Conservation (phyloP, 2,113 vertebrate species). For the Catagonus wagneri region DNA sequence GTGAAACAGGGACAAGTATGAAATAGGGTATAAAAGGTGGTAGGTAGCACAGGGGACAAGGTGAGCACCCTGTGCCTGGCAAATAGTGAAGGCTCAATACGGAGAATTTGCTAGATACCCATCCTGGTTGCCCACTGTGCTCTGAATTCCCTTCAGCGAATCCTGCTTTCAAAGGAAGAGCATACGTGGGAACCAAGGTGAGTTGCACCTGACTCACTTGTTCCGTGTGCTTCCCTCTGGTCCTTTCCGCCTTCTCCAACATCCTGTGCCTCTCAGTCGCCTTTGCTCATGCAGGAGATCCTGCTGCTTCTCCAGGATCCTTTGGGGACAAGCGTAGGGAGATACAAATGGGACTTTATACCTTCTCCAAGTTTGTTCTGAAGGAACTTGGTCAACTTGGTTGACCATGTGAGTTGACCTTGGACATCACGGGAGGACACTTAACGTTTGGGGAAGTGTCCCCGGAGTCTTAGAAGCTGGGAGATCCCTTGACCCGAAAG, state of each 20-base stretch:
- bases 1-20: neutral
- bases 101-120: fast-evolving
- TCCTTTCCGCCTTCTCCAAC: neutral
- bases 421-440: neutral
- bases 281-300: too few relatives aligned
- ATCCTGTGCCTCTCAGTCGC: fast-evolving
- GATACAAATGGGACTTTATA: too few relatives aligned
- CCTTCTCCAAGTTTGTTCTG: neutral
- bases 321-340: neutral
- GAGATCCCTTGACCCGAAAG: neutral
- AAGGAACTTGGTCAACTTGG: neutral
- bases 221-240: neutral
- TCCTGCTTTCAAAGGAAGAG: neutral
- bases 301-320: neutral
- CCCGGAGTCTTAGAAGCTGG: neutral
- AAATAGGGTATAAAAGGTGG: neutral
- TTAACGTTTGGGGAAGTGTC: neutral
- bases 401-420: neutral
- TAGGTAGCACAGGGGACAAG: neutral
- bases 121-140: fast-evolving
- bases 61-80: neutral
- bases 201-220: neutral
- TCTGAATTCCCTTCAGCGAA: neutral
- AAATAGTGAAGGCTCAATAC: neutral
- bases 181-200: neutral